Base-by-base conservation (phyloP, 2,113 vertebrate genomes). In the Diphyllodes magnificus region DNA sequence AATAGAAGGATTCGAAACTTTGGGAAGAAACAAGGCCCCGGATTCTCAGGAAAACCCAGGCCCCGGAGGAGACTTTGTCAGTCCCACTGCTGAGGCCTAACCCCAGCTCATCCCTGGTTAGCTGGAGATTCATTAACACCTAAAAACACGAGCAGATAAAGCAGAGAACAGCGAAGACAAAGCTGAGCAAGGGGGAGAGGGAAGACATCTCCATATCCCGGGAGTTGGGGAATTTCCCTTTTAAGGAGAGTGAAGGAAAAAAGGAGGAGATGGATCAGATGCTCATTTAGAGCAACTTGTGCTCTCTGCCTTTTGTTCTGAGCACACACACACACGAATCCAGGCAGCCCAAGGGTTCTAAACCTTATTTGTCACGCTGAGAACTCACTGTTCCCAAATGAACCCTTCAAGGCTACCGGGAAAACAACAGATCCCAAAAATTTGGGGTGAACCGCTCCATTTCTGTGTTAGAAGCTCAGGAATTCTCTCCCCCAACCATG, bases 81-180 rank as follows among this genome's bases (percentile, higher is more conserved):
- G 7, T 7, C 10, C 8, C 50, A 7, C 0, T 18, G 19, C 42
- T 53, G 64, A 56, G 56, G 51, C 10, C 33, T 40, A 7, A 47
- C 68, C 31, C 1, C 66, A 72, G 45, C 7, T 76, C 63, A 35
- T 18, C 60, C 28, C 63, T 53, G 11, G 0, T 86, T 44, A 77
- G 42, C 59, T 60, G 59, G 54, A 49, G 14, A 16, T 66, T 83
- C 47, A 69, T 90, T 75, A 72, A 33, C 15, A 50, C 16, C 86
- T 21, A 4, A 15, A 10, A 27, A 3, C 61, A 65, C 0, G 0
- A 0, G 53, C 0, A 80, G 63, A 57, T 72, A 82, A 65, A 69
- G 17, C 78, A 80, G 59, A 59, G 82, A 60, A 37, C n/a, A 82
- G 45, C 2, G 35, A 7, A 61, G 57, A 83, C 37, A 78, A 45